Conservation (phyloP, 2,113 vertebrate genomes). For the Echinops telfairi region DNA sequence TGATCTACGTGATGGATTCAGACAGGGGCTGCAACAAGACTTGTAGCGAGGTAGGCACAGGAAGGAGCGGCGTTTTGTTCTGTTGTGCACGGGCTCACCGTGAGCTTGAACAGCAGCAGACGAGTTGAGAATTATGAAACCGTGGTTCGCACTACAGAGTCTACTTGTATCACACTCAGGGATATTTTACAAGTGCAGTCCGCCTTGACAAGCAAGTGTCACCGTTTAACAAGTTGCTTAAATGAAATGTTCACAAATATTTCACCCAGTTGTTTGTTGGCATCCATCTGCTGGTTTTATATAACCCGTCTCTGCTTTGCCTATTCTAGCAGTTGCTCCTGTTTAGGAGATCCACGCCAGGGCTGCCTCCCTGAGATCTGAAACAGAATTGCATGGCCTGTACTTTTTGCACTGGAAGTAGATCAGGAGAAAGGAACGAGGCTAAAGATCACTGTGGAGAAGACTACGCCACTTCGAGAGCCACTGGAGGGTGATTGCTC, state of each 20-base stretch:
- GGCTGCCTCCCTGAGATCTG: not conserved
- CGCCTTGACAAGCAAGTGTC: slow-evolving; percentile 18
- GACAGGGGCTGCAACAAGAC: too few species aligned
- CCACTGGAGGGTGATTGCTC: not conserved
- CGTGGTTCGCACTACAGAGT: not conserved
- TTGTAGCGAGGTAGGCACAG: too few species aligned
- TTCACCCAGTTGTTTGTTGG: not conserved
- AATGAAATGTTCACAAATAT: not conserved
- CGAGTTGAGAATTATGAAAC: not conserved
- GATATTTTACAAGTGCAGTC: not conserved
- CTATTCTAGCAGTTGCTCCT: not conserved
- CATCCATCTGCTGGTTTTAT: not conserved
- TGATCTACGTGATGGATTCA: too few species aligned
- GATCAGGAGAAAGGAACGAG: not conserved
- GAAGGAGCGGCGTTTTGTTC: too few species aligned
- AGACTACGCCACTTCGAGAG: rapidly evolving
- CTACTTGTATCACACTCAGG: not conserved
- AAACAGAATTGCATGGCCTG: not conserved
- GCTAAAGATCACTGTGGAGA: not conserved
- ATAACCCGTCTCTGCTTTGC: not conserved
- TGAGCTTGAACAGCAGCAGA: too few species aligned
- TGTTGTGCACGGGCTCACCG: too few species aligned
- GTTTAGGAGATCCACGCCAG: not conserved
- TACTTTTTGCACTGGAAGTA: not conserved
- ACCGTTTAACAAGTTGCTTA: slow-evolving; percentile 27